Evolutionary conservation across 2,113 vertebrate species (phyloP), one percentile per base, ranked within the genome.

Genomic region (Dasypus novemcinctus): DNA sequence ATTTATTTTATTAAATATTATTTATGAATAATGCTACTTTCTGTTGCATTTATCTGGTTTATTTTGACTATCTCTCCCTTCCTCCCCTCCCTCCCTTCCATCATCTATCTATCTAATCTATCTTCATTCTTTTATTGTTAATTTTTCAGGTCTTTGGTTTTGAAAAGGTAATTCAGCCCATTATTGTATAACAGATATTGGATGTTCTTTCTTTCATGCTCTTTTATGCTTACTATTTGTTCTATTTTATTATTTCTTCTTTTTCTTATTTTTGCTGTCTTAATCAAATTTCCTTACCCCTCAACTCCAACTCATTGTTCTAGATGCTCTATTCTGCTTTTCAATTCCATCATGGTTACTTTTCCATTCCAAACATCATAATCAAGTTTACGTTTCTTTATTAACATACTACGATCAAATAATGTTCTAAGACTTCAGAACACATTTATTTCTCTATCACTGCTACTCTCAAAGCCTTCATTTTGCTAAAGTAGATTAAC

Each of bases 41-140:
- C 20, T 76, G 76, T 82, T 54, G 66, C 64, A 83, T 68, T 72
- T 64, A 76, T 59, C 49, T 92, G 68, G 61, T 29, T 12, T 18
- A 9, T 72, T 91, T 91, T 94, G 54, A 63, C 27, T 18, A 54
- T 18, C 54, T 54, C 15, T 54, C 11, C 46, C 46, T 54, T 54
- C 15, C 15, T 20, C 15, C 52, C 13, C 13, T 54, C 14, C 52
- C 13, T 54, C 13, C 17, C 52, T 54, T 17, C 17, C 18, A 21
- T 20, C 6, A 36, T 43, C 38, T 46, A 75, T 29, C 9, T 33
- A 66, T 61, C 79, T 57, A 27, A 31, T 87, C 54, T 57, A 57
- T 57, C 54, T 92, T 76, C 49, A 38, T 82, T 87, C 68, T 54
- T 94, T 94, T 71, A 69, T 78, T 84, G 69, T 84, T 68, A 85